Base-by-base conservation (phyloP, 2,888 invertebrate species). In the Melinopterus prodromus region DNA sequence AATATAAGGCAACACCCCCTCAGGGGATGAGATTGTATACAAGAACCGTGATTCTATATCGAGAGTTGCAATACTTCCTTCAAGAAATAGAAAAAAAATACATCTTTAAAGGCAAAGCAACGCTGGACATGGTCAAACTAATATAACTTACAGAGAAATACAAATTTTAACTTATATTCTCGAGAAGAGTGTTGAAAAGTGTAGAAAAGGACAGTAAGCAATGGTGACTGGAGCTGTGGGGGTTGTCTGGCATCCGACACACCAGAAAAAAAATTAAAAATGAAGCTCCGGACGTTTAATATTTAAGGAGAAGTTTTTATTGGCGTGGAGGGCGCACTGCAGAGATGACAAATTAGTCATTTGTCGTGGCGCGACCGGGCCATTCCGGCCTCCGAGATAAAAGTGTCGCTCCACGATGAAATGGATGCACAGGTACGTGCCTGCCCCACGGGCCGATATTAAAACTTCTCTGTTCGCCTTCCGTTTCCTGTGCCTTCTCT, bases 371-470 rank as follows among this genome's bases (percentile, higher is more conserved):
- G 82, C 81, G 78, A 78, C 78, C 53, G 53, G 53, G 53, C 53
- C 53, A 53, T 80, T 15, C 70, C 70, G 83, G 84, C 83, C 83
- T 84, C 85, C 83, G 80, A 86, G 86, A 86, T 86, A 86, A 86
- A 86, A 85, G 85, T 86, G 84, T 84, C 84, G 83, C 83, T 84
- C 85, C 85, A 12, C 53, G 53, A 53, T 53, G 53, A 85, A 85
- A 86, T 85, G 84, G 85, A 86, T 84, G 86, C 84, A 84, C 85
- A 86, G 86, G 85, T 86, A 86, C 86, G 85, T 85, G 85, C 82
- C 79, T 78, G 83, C 84, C 85, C 82, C 83, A 76, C 81, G 53
- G 84, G 86, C 84, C 82, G 83, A 82, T 83, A 85, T 84, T 86
- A 86, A 86, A 85, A 84, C 77, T 82, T 82, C 53, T 53, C 53